Base-by-base conservation (phyloP, 2,888 invertebrate species). In the Eupelmus urozonus region DNA sequence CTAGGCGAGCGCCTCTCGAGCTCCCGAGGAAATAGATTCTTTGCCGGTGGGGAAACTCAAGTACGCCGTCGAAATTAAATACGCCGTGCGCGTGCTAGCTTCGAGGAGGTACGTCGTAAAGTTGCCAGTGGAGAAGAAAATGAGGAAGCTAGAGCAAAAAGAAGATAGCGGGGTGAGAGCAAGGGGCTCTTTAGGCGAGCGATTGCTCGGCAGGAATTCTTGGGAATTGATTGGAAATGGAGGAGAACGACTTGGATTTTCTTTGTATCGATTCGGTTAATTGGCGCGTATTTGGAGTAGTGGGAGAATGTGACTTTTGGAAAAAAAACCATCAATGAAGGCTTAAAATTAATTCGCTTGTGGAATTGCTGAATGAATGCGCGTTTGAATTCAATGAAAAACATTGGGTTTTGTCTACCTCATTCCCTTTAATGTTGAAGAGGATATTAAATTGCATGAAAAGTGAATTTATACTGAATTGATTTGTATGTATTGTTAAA, bases 1-100 rank as follows among this genome's bases (percentile, higher is more conserved):
- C 34, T 49, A 49, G 13, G 4, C 75, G 18, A 40, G 70, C 45
- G 67, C 59, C 45, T 9, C 34, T 7, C 45, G 16, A 16, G 25
- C 51, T 69, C 76, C 53, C 29, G 34, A 67, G 76, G 51, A 65
- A 74, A 74, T 78, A 70, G 70, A 78, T 78, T 78, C 57, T 70
- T 74, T 63, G 67, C 73, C 57, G 53, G 9, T 45, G 63, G 49
- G n/a, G 60, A 60, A 65, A 74, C 57, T 74, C 20, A 49, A 65
- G 63, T 49, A 27, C 57, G 18, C 9, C 40, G 49, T 29, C 16
- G 18, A 69, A 78, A 78, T 63, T 78, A 73, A 78, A 73, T 69
- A 55, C n/a, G n/a, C 34, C 25, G n/a, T 29, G 51, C 62, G 3
- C 7, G 29, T n/a, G 2, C 25, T 27, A n/a, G n/a, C n/a, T n/a